These are phyloP conservation scores for Heliothis virescens DNA, from an alignment of 1,140 invertebrate species.

Conservation along the genomic window DNA sequence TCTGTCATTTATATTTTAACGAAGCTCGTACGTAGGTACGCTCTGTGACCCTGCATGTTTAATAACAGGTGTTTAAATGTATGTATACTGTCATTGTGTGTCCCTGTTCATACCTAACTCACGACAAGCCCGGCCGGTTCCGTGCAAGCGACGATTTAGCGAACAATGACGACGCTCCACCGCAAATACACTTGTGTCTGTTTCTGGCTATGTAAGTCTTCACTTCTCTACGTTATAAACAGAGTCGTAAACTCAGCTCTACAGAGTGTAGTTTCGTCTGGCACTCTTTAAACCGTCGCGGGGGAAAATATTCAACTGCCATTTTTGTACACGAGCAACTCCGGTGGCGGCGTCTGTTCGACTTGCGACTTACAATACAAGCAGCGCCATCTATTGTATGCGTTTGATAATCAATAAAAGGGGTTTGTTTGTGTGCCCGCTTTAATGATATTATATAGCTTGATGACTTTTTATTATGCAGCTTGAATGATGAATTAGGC, in stretches of 20 bases:
- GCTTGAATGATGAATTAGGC: background rate
- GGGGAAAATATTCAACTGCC: slow-evolving; percentile 84
- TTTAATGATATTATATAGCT: slow-evolving; percentile 53
- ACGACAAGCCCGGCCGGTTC: slow-evolving; percentile 82
- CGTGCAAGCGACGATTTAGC: slow-evolving; percentile 85
- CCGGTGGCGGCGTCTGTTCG: slow-evolving; percentile 83
- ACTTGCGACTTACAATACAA: slow-evolving; percentile 73
- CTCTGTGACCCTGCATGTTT: slow-evolving; percentile 81
- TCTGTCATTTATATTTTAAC: slow-evolving; percentile 80
- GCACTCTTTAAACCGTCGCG: slow-evolving; percentile 57
- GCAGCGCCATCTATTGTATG: slow-evolving; percentile 82
- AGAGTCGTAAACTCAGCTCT: slow-evolving; percentile 44
- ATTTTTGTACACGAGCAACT: slow-evolving; percentile 82
- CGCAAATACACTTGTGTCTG: slow-evolving; percentile 76
- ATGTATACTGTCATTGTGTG: slow-evolving; percentile 80
- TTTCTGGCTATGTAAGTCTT: slow-evolving; percentile 78
- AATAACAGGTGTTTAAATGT: slow-evolving; percentile 85
- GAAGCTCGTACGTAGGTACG: slow-evolving; percentile 71
- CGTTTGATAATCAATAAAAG: slow-evolving; percentile 83
- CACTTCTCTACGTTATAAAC: slow-evolving; percentile 52
- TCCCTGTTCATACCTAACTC: slow-evolving; percentile 78
- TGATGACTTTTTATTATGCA: background rate
- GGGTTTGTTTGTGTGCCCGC: slow-evolving; percentile 66
- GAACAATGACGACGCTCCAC: slow-evolving; percentile 84
- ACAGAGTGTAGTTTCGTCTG: slow-evolving; percentile 61